A percentile compares a stretch with the other conserved stretches of the same genome.
These are phyloP conservation scores for Petrolisthes cinctipes DNA, from an alignment of 2,888 invertebrate genomes.

Conservation along the genomic window DNA sequence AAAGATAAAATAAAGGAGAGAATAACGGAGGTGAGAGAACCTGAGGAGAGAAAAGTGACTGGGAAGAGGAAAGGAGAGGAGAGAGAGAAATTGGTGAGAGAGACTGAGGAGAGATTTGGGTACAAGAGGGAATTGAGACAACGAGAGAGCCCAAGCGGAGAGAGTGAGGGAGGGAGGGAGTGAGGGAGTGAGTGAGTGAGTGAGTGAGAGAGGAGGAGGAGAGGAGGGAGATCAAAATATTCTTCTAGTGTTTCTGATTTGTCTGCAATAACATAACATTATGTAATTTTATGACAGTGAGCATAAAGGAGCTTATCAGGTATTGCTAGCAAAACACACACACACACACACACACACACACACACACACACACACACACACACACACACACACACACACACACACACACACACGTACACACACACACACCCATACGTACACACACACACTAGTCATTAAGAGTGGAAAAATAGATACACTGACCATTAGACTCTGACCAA, in stretches of 20 bases:
- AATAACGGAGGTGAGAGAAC: neutral
- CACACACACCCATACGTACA: slow-evolving; percentile 14
- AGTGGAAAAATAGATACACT: neutral
- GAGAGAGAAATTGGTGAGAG: neutral
- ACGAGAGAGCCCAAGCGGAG: neutral
- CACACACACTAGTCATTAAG: slow-evolving; percentile 13
- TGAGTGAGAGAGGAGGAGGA: neutral
- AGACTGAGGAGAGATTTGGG: neutral
- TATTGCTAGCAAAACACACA: neutral
- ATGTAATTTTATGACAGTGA: too few relatives aligned
- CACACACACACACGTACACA: slow-evolving; percentile 34
- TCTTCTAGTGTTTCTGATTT: too few relatives aligned
- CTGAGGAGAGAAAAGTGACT: neutral
- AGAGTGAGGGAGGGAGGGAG: neutral
- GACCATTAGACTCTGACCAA: slow-evolving; percentile 1
- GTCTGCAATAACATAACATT: too few relatives aligned
- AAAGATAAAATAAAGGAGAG: neutral
- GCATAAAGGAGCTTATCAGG: too few relatives aligned
- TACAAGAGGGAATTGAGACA: neutral
- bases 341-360: neutral
- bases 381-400: slow-evolving; percentile 23
- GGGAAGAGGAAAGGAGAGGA: neutral
- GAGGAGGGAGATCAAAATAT: too few relatives aligned
- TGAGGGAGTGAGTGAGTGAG: neutral
- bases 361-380: slow-evolving; percentile 14